A percentile compares a stretch with the other conserved stretches of the same genome.
Conservation (phyloP, 2,888 invertebrate genomes). For the Ornithoptera alexandrae region DNA sequence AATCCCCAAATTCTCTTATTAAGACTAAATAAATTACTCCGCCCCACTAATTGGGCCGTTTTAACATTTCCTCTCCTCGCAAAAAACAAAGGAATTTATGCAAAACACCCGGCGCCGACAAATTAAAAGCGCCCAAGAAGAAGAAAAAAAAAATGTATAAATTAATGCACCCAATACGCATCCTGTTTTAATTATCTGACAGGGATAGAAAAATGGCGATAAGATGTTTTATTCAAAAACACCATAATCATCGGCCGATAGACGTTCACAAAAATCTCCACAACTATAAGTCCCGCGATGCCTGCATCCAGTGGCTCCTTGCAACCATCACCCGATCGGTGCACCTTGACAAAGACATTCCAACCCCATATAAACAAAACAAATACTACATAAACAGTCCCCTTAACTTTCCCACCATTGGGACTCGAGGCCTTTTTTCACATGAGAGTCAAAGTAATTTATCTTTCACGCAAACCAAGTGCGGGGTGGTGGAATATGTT, state of each 20-base stretch:
- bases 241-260: not conserved
- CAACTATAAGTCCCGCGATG: too few relatives aligned
- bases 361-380: too few relatives aligned
- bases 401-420: too few relatives aligned
- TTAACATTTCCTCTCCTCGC: slow-evolving; percentile 50
- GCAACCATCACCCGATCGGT: too few relatives aligned
- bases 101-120: slow-evolving; percentile 70
- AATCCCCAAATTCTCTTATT: slow-evolving; percentile 57
- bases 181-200: slow-evolving; percentile 70
- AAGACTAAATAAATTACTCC: slow-evolving; percentile 70
- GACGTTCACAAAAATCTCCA: not conserved
- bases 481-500: too few relatives aligned
- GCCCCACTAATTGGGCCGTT: slow-evolving; percentile 69
- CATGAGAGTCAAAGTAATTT: too few relatives aligned
- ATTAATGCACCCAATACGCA: slow-evolving; percentile 74
- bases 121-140: slow-evolving; percentile 70
- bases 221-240: slow-evolving; percentile 29
- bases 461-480: too few relatives aligned
- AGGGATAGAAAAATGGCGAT: slow-evolving; percentile 40
- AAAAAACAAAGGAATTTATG: slow-evolving; percentile 72
- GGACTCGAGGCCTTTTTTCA: too few relatives aligned
- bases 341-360: too few relatives aligned
- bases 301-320: too few relatives aligned
- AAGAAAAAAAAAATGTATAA: slow-evolving; percentile 53
- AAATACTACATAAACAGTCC: too few relatives aligned